A percentile compares a stretch with the other conserved stretches of the same genome.
Evolutionary conservation across 1,140 invertebrate species (phyloP).

Genomic region (Doryteuthis pealeii): DNA sequence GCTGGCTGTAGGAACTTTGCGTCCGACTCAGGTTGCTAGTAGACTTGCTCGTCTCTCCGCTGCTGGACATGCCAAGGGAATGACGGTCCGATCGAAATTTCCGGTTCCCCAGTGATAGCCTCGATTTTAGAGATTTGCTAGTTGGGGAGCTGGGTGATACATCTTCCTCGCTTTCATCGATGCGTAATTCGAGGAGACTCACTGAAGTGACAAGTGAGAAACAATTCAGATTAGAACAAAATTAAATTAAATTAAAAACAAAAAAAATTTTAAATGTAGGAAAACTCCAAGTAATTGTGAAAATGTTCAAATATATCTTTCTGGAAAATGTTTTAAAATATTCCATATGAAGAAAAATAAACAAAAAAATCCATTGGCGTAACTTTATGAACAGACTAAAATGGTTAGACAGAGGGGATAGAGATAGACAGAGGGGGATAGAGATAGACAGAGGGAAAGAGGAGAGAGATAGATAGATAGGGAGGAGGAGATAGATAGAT

Average conservation of each 20-base stretch:
- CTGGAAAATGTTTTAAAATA: too few relatives aligned
- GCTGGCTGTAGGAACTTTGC: slow-evolving; percentile 16
- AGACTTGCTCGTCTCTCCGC: slow-evolving; percentile 12
- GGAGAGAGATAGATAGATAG: too few relatives aligned
- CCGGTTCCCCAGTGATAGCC: not conserved
- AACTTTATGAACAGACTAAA: too few relatives aligned
- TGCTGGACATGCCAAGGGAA: not conserved
- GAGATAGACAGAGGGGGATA: too few relatives aligned
- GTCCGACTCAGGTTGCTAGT: slow-evolving; percentile 8
- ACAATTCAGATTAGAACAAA: not conserved
- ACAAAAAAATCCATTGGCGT: too few relatives aligned
- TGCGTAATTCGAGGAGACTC: slow-evolving; percentile 11
- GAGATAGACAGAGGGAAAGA: too few relatives aligned
- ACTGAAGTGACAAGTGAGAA: not conserved
- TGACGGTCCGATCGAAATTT: not conserved
- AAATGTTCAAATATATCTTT: too few relatives aligned
- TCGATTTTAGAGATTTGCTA: not conserved
- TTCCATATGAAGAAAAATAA: too few relatives aligned
- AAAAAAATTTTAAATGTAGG: not conserved
- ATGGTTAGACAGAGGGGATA: too few relatives aligned
- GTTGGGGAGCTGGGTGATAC: not conserved
- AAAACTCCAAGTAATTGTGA: too few relatives aligned
- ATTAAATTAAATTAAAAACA: too few relatives aligned
- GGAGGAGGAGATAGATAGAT: too few relatives aligned
- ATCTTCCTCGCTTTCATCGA: slow-evolving; percentile 3